Evolutionary conservation across 1,140 invertebrate genomes (phyloP), one percentile per base, ranked within the genome.

Genomic region (Cataglyphis hispanica): DNA sequence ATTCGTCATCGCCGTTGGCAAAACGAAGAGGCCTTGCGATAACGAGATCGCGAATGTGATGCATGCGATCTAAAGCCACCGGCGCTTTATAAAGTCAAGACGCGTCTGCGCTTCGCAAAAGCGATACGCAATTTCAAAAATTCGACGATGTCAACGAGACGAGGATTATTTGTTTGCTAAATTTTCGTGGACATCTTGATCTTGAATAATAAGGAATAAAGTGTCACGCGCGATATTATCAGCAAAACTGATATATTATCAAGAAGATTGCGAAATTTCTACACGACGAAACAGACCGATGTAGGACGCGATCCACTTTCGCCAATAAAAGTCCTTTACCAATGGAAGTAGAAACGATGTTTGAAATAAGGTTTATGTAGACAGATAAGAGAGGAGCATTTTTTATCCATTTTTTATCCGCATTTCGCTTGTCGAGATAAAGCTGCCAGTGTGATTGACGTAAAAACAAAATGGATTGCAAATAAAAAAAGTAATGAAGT

Each of bases 1-100:
- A 89, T 89, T 89, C 87, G 88, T 89, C 87, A 89, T 89, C 76
- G 56, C 50, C 50, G 25, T 77, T 60, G 72, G 61, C 58, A 58
- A 46, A 46, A 22, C 5, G 56, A 40, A 25, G 22, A 50, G 60
- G 31, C 34, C 13, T 13, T 7, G 66, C 78, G 87, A 89, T 89
- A 89, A 89, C 87, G 84, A 88, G 87, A 40, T 63, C 43, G 64
- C 40, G 58, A 67, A 27, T 61, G 19, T 60, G n/a, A 13, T 43
- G 40, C 75, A 13, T 43, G 27, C 75, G n/a, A 37, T 53, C 27
- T 50, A 64, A 78, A 50, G 27, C 53, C 40, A 19, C n/a, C 69
- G 46, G 11, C 11, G 43, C 10, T 22, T 46, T 11, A 3, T 43
- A 53, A 13, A 34, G 53, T 43, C 50, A 31, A 4, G 11, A 5